Base-by-base conservation (phyloP, 2,888 invertebrate species). In the Rotaria socialis region DNA sequence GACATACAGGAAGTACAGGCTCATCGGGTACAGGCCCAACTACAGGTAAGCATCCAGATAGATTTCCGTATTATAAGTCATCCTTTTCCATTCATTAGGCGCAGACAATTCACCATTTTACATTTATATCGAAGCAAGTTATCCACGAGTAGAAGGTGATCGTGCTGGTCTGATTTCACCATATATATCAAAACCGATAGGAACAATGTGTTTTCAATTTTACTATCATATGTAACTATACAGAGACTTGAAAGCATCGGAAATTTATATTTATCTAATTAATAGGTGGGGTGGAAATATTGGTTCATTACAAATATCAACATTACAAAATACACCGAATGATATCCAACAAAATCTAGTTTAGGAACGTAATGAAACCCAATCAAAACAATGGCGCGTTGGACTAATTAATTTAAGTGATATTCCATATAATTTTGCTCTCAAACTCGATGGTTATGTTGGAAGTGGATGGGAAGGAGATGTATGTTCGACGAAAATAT, bases 91-190 rank as follows among this genome's bases (percentile, higher is more conserved):
- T 67, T 19, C n/a, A 16, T 35, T 41, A 67, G 67, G 67, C 16
- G 75, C 85, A 47, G 43, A 35, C 22, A 27, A 43, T 80, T 22
- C 88, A 90, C 90, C 90, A 27, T 89, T 89, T 85, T 90, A 89
- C 86, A 88, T 89, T 80, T 90, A 87, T 86, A 89, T 89, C 85
- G 89, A 89, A 87, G 87, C 89, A 0, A 89, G 89, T 41, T 87
- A 88, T 11, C 89, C 89, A 41, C 87, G 89, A 35, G 24, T 86
- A 84, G 84, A 87, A 27, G 89, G 89, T 80, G 89, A 90, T 86
- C 88, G 88, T 67, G 90, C 90, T 6, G 85, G 88, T 41, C 87
- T 90, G 22, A 85, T 86, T n/a, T 86, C 86, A 60, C 86, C 86
- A 88, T 89, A 55, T 88, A 85, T 50, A 84, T 85, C 43, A 89